Evolutionary conservation across 2,113 vertebrate species (phyloP), one percentile per base, ranked within the genome.

Genomic region (Datnioides undecimradiatus): DNA sequence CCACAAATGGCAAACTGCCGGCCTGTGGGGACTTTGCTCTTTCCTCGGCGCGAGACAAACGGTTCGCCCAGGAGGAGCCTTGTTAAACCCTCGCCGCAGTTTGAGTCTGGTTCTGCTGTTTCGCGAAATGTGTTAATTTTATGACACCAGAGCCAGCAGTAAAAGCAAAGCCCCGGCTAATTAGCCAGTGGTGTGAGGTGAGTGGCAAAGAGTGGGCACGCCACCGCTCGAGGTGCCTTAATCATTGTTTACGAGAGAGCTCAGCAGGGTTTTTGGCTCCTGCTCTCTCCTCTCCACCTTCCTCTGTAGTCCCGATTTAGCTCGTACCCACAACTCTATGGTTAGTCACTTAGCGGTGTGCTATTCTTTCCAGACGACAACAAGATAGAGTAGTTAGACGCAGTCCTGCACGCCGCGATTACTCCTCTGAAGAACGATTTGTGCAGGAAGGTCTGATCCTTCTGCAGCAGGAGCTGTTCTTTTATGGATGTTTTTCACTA

Each of bases 71-170:
- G 63, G 83, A 91, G 90, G 90, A 90, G 76, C 77, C 92, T 92
- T 87, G 90, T 93, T 92, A 93, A 93, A 90, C 69, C 64, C 81
- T 85, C 58, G 45, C 87, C 87, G 62, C 83, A 89, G 89, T 82
- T 88, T 76, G 65, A 85, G 76, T 54, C 55, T 48, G 88, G 80
- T 88, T 88, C 82, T 80, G 84, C 82, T 88, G 82, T 91, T 90
- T 89, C 87, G 83, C 86, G 57, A 87, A 91, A 93, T 46, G 93
- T 94, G 94, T 94, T 93, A 94, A 94, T 94, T 94, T 95, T 92
- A 94, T 80, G 87, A 94, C 88, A 81, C 73, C 82, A 81, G 88
- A 90, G 81, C 76, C 85, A 48, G 88, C 87, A 88, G 91, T 93
- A 92, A 94, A 94, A 91, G 68, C 85, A 82, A 92, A 91, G 88